Evolutionary conservation across 2,797 vertebrate species (phyloP).

Genomic region (Chanos chanos): DNA sequence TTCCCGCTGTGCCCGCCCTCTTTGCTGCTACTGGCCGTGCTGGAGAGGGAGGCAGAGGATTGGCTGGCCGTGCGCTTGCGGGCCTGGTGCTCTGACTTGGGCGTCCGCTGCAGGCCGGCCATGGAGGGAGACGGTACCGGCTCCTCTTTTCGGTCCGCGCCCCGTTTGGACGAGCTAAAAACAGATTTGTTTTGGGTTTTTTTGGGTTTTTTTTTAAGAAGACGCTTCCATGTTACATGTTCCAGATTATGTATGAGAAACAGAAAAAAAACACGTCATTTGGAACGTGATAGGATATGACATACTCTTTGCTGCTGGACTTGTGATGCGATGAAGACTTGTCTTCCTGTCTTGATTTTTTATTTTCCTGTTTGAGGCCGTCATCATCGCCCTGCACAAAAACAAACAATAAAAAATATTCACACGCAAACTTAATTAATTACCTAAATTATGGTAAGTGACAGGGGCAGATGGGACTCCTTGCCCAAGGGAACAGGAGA

Average conservation of each 20-base stretch:
- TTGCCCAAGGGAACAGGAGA: no score
- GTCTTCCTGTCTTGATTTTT: constrained; percentile 89
- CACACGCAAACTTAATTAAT: not conserved
- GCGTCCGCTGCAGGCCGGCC: constrained; percentile 78
- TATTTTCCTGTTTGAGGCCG: constrained; percentile 81
- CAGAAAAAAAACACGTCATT: not conserved
- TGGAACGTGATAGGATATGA: constrained; percentile 28
- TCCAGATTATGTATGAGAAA: constrained; percentile 8
- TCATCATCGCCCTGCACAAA: constrained; percentile 86
- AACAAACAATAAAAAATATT: constrained; percentile 7
- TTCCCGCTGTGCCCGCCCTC: constrained; percentile 79
- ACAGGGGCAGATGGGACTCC: no score
- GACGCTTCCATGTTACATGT: no score
- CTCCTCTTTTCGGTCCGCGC: constrained; percentile 88
- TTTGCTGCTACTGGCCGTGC: constrained; percentile 77
- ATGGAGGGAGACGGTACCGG: constrained; percentile 89
- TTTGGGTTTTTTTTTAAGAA: no score
- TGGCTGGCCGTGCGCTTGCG: constrained; percentile 92
- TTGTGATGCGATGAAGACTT: constrained; percentile 87
- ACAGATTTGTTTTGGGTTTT: no score
- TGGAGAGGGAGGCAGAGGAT: constrained; percentile 85
- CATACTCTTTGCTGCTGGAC: constrained; percentile 90
- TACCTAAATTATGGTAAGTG: no score
- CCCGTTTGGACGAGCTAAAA: constrained; percentile 82
- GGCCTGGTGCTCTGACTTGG: constrained; percentile 84